Evolutionary conservation across 2,888 invertebrate genomes (phyloP).

Genomic region (Zygogramma bicolorata): DNA sequence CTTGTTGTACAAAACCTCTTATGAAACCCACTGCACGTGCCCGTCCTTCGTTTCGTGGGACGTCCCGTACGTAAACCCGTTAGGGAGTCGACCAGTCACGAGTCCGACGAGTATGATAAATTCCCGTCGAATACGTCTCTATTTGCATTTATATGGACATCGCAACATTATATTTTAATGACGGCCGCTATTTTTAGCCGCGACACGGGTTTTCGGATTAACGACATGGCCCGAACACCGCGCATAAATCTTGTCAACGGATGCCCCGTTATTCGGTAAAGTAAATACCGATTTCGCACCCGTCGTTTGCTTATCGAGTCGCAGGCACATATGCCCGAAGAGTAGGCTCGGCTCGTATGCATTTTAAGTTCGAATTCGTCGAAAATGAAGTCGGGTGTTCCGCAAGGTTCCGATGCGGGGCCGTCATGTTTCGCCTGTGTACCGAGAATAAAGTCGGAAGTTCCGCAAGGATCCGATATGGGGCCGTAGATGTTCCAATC

Average conservation of each 20-base stretch:
- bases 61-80: not conserved
- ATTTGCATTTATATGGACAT: constrained; percentile 41
- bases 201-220: constrained; percentile 32
- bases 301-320: not conserved
- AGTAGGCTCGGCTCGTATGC: too few species aligned
- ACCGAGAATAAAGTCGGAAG: too few species aligned
- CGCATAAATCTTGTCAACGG: not conserved
- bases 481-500: too few species aligned
- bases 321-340: too few species aligned
- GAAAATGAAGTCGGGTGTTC: not conserved
- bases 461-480: not conserved
- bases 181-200: constrained; percentile 32
- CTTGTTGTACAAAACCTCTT: too few species aligned
- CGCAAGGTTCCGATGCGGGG: not conserved
- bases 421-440: not conserved
- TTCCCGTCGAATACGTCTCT: constrained; percentile 31
- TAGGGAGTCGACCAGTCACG: not conserved
- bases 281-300: not conserved
- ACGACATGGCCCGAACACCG: not conserved
- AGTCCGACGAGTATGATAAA: constrained; percentile 27
- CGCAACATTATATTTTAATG: constrained; percentile 39
- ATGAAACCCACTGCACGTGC: too few species aligned
- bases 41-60: too few species aligned
- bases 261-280: not conserved
- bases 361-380: not conserved